Percentiles rank a stretch among this genome's conserved stretches.
Evolutionary conservation across 2,113 vertebrate genomes (phyloP).

Genomic region (Megaleporinus macrocephalus): DNA sequence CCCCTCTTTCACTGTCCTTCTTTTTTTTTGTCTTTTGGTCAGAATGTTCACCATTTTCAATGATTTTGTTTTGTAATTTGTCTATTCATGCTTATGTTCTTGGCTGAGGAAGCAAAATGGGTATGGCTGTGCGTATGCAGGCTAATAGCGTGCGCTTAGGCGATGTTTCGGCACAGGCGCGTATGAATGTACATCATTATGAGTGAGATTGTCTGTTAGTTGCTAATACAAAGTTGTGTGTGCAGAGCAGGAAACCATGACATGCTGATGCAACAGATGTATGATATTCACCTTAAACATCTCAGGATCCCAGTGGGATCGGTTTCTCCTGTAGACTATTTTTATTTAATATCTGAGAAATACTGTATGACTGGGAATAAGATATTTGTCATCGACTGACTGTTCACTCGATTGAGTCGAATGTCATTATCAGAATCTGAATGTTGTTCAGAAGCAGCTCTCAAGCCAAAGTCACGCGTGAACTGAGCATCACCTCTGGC

Average conservation of each 20-base stretch:
- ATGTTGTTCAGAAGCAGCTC: slow-evolving; percentile 62
- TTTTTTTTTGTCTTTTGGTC: slow-evolving; percentile 34
- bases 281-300: not conserved
- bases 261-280: not conserved
- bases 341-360: not conserved
- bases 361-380: not conserved
- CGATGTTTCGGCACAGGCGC: slow-evolving; percentile 26
- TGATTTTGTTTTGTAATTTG: slow-evolving; percentile 36
- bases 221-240: slow-evolving; percentile 23
- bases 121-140: slow-evolving; percentile 18
- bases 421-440: slow-evolving; percentile 61
- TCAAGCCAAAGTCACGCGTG: slow-evolving; percentile 45
- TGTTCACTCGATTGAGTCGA: slow-evolving; percentile 49
- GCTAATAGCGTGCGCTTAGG: slow-evolving; percentile 18
- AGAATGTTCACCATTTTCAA: slow-evolving; percentile 25
- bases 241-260: not conserved
- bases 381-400: not conserved
- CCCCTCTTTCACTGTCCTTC: not conserved
- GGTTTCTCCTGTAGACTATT: slow-evolving; percentile 10
- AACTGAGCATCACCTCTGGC: slow-evolving; percentile 30
- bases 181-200: not conserved
- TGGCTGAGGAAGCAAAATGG: slow-evolving; percentile 10
- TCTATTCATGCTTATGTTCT: slow-evolving; percentile 29
- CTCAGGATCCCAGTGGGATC: slow-evolving; percentile 11
- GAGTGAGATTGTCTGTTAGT: slow-evolving; percentile 29